Base-by-base conservation (phyloP, 1,140 invertebrate genomes). In the Drosophila bocki region DNA sequence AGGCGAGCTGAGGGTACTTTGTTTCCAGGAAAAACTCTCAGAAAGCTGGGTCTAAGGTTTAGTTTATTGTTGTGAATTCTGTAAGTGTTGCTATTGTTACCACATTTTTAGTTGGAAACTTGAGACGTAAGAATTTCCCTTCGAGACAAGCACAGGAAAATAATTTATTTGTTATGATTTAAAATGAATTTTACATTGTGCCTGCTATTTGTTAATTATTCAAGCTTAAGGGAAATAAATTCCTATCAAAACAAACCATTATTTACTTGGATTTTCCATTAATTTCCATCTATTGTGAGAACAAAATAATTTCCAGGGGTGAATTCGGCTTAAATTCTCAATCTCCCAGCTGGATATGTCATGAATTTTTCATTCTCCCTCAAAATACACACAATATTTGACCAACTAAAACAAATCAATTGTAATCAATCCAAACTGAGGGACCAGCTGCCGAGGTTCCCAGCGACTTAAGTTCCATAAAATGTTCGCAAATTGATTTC, bases 371-470 rank as follows among this genome's bases (percentile, higher is more conserved):
- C 8, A 13, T 35, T 60, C 8, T 0, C 17, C 41, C 32, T 19
- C 13, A 22, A 54, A 37, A n/a, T 8, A 35, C 35, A 26, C 17
- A n/a, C 12, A 60, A 35, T 61, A 11, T 53, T 53, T 26, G 63
- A n/a, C n/a, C 42, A 37, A 58, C 42, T 33, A 33, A 77, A 61
- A 50, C 42, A 68, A 76, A 75, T 58, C 63, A 56, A 77, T 54
- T 61, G 74, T 50, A 76, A 67, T 76, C 32, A 61, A 60, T 58
- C 53, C 50, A 3, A 59, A 26, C 9, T 9, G 37, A 8, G 42
- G 15, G 8, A 65, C 39, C 79, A 82, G 65, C 74, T 82, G 80
- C 50, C 22, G 33, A 47, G 12, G 6, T 56, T 82, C 74, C n/a
- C 79, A 82, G 41, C 56, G 58, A 19, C 59, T 54, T 62, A 48